Percentiles rank a stretch among this genome's conserved stretches.
Conservation (phyloP, 1,140 invertebrate species). For the Euschistus heros region DNA sequence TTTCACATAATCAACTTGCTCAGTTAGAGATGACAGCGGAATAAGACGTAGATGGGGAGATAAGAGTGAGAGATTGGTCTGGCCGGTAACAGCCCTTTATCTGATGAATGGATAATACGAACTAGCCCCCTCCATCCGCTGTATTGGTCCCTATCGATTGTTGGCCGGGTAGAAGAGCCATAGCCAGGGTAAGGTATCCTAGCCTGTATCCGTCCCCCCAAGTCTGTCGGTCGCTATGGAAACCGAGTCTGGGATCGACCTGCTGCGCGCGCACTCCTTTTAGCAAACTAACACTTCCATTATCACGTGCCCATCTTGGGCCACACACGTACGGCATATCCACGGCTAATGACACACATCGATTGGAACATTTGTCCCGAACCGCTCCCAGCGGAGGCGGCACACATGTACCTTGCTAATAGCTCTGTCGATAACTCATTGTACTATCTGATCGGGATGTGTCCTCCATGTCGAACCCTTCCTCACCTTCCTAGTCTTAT, state of each 20-base stretch:
- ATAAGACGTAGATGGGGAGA: too few species aligned
- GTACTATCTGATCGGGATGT: too few species aligned
- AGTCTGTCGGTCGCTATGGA: not conserved
- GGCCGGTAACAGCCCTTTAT: too few species aligned
- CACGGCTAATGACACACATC: not conserved
- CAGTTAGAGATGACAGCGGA: too few species aligned
- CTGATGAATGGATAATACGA: not conserved
- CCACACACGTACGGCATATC: not conserved
- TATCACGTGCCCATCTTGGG: conserved; percentile 5
- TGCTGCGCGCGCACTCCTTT: conserved; percentile 7
- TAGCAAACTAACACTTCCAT: conserved; percentile 13
- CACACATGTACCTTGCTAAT: too few species aligned
- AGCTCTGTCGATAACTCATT: too few species aligned
- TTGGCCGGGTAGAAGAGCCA: not conserved
- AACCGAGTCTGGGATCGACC: conserved; percentile 13
- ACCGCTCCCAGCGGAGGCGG: too few species aligned
- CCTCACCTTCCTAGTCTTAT: too few species aligned
- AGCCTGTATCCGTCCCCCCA: not conserved
- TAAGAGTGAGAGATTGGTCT: too few species aligned
- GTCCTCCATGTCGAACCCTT: too few species aligned
- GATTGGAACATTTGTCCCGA: too few species aligned
- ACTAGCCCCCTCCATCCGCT: not conserved
- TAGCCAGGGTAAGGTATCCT: not conserved
- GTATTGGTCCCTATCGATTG: not conserved
- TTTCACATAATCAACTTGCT: too few species aligned